Percentiles rank a stretch among this genome's conserved stretches.
phyloP scores from a whole-genome alignment of 2,888 invertebrate genomes.

The Pseudeuparius sepicola region DNA sequence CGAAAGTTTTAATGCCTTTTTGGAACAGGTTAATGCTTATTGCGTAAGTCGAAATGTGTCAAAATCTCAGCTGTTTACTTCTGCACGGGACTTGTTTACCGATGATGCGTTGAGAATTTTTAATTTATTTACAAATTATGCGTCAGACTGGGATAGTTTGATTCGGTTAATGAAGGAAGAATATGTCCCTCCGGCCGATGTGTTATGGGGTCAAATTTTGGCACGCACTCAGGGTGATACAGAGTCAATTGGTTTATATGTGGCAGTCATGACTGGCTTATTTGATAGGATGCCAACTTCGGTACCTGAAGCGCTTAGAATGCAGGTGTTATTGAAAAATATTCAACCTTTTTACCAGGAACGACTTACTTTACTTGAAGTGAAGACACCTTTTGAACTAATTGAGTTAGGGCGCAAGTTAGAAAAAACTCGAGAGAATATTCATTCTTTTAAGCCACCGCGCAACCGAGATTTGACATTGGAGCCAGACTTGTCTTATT shows the following conservation, averaged over 20 bases:
- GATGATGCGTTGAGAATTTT: conserved; percentile 14
- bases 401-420: conserved; percentile 6
- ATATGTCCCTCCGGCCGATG: neutral
- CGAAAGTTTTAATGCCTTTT: conserved; percentile 14
- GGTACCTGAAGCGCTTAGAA: conserved; percentile 6
- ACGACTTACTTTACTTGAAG: conserved; percentile 1
- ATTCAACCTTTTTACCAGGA: conserved; percentile 7
- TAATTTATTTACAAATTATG: conserved; percentile 2
- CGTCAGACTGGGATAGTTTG: conserved; percentile 1
- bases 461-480: neutral
- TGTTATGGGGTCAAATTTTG: conserved; percentile 16
- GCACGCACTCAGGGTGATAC: conserved; percentile 15
- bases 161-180: conserved; percentile 6
- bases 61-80: conserved; percentile 16
- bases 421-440: conserved; percentile 1
- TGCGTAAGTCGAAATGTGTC: conserved; percentile 12
- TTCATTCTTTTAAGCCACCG: conserved; percentile 5
- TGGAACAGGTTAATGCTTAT: conserved; percentile 15
- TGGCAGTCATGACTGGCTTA: conserved; percentile 14
- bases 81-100: conserved; percentile 15
- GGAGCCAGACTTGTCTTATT: conserved; percentile 9
- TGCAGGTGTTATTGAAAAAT: conserved; percentile 12
- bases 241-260: conserved; percentile 17
- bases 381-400: conserved; percentile 2
- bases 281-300: conserved; percentile 12